Evolutionary conservation across 37 sponge, comb jelly and placozoan species (phyloP).

Genomic region (Lycopodina hypogea): DNA sequence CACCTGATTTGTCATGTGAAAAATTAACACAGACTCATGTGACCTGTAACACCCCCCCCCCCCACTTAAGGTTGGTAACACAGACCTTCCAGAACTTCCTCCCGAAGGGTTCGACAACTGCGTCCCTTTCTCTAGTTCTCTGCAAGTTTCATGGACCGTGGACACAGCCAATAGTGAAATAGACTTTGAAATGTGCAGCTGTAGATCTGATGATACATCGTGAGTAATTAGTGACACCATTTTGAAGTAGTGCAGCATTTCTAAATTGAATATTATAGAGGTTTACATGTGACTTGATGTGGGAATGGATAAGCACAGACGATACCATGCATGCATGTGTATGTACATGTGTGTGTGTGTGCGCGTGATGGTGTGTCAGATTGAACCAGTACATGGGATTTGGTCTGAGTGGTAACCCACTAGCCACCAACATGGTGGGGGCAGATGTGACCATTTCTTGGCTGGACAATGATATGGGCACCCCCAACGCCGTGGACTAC

Average conservation of each 20-base stretch:
- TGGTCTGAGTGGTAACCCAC: slow-evolving; percentile 57
- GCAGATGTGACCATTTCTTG: slow-evolving; percentile 56
- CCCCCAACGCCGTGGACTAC: slow-evolving; percentile 54
- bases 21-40: too few species aligned
- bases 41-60: too few species aligned
- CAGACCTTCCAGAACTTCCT: not conserved
- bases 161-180: slow-evolving; percentile 9
- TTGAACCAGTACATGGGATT: slow-evolving; percentile 56
- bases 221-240: not conserved
- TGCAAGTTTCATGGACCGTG: slow-evolving; percentile 29
- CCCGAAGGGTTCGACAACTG: slow-evolving; percentile 6
- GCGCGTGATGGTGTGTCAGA: not conserved
- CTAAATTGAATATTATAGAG: not conserved
- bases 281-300: too few species aligned
- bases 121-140: not conserved
- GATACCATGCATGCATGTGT: too few species aligned
- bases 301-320: too few species aligned
- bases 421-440: slow-evolving; percentile 23
- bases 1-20: too few species aligned
- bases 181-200: slow-evolving; percentile 25
- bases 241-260: too few species aligned
- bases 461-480: slow-evolving; percentile 23
- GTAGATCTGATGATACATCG: not conserved
- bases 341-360: not conserved
- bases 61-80: not conserved